These are phyloP conservation scores for Phylloscopus trochilus DNA, from an alignment of 2,113 vertebrate species.

Conservation along the genomic window DNA sequence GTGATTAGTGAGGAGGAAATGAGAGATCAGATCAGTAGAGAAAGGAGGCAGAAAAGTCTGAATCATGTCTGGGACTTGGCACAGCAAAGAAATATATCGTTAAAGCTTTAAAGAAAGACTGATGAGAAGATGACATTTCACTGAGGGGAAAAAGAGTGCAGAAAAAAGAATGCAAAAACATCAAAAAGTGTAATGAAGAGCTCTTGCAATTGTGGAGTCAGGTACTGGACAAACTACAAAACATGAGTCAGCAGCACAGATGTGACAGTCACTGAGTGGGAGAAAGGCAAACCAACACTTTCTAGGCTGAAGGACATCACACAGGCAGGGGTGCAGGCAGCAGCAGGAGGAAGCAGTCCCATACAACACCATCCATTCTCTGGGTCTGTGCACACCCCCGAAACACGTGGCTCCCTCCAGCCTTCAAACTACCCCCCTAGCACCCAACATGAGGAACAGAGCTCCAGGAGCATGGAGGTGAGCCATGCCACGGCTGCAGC, in stretches of 20 bases:
- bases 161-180: background rate
- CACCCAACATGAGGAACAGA: accelerated
- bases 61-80: background rate
- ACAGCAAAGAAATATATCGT: background rate
- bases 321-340: background rate
- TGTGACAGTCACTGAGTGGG: background rate
- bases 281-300: background rate
- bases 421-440: background rate
- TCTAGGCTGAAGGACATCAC: accelerated
- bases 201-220: background rate
- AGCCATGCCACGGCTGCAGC: background rate
- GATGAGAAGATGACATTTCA: background rate
- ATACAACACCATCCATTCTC: background rate
- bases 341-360: background rate
- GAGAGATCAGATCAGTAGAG: background rate
- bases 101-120: background rate
- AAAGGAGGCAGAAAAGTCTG: slow-evolving; percentile 5
- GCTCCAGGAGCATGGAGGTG: accelerated
- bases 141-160: background rate
- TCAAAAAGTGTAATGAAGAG: background rate
- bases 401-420: background rate
- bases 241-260: background rate
- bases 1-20: background rate
- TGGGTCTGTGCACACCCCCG: accelerated
- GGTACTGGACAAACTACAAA: background rate